Evolutionary conservation across 2,888 invertebrate species (phyloP), one percentile per base, ranked within the genome.

Genomic region (Athalia cordata): DNA sequence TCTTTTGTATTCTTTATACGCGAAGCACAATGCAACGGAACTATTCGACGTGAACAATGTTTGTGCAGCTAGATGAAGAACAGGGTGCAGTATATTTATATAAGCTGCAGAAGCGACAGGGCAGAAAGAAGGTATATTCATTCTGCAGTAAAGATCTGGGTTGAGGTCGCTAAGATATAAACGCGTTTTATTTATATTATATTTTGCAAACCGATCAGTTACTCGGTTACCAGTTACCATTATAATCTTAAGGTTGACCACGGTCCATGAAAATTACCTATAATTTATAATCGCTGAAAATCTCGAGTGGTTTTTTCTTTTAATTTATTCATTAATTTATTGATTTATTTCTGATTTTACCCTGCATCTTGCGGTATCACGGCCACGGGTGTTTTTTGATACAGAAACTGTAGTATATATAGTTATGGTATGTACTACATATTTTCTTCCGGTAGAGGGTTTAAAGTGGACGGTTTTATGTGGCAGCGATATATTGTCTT

Each of bases 371-470:
- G 29, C 29, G 2, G 64, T 64, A 45, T 47, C 5, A 50, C 15
- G 50, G 66, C 66, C 15, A 50, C 13, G 11, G 49, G 66, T 67
- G 55, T 55, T 11, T n/a, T 55, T 29, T 29, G 29, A 29, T 0
- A 29, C 0, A 29, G 29, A 29, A 29, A 29, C 29, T 29, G 29
- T 29, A 29, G 29, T 29, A 29, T 29, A 29, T 29, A 29, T n/a
- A n/a, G n/a, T n/a, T n/a, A n/a, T n/a, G 55, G 55, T 55, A 11
- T 55, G 65, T 8, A 13, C n/a, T 47, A 15, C 8, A 67, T 49
- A 55, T 68, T 50, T 55, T 67, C 67, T 67, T 67, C 67, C 67
- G 50, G 68, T 55, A 52, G n/a, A 50, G 68, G 52, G 67, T 52
- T 2, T 29, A 68, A 68, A 68, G 50, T 52, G 52, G 52, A 11